A percentile compares a stretch with the other conserved stretches of the same genome.
phyloP scores from a whole-genome alignment of 2,888 invertebrate genomes.

The Cancer borealis region DNA sequence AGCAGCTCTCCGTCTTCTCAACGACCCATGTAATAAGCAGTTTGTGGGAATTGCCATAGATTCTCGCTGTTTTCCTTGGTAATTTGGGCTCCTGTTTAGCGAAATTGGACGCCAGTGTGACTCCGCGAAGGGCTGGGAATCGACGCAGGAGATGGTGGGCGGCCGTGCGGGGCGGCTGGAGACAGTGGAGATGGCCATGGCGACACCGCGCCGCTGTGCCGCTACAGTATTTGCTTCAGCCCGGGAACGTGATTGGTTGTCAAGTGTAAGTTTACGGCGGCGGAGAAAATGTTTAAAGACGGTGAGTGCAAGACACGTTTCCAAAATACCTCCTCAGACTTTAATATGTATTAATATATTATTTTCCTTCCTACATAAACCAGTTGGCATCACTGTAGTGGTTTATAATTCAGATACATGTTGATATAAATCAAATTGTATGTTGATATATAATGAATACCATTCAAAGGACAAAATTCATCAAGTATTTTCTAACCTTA shows the following conservation, averaged over 20 bases:
- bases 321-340: background rate
- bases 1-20: slow-evolving; percentile 18
- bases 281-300: background rate
- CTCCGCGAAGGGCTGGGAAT: background rate
- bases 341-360: background rate
- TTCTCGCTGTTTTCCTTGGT: slow-evolving; percentile 70
- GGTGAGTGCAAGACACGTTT: background rate
- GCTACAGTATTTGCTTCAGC: background rate
- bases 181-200: background rate
- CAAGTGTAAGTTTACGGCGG: slow-evolving; percentile 29
- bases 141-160: slow-evolving; percentile 58
- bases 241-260: background rate
- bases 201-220: background rate
- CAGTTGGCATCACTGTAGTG: background rate
- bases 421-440: no score
- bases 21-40: slow-evolving; percentile 72
- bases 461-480: no score
- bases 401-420: background rate
- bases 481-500: no score
- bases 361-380: background rate
- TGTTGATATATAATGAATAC: no score
- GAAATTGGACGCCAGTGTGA: slow-evolving; percentile 68
- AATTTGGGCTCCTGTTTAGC: slow-evolving; percentile 71
- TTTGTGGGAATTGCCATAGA: slow-evolving; percentile 71
- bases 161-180: slow-evolving; percentile 5